Evolutionary conservation across 2,113 vertebrate genomes (phyloP).

Genomic region (Dasyornis broadbenti): DNA sequence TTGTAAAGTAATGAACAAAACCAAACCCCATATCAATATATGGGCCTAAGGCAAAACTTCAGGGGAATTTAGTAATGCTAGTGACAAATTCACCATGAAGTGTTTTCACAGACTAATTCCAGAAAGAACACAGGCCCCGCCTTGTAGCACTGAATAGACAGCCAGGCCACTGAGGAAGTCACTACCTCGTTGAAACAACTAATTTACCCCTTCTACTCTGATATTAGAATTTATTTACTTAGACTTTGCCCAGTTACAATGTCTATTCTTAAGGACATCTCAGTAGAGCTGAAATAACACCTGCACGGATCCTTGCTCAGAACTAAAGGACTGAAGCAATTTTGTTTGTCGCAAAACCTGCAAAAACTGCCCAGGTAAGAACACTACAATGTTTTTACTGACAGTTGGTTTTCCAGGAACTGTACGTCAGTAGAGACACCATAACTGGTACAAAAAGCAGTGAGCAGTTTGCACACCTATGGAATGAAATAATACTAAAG

Average conservation of each 20-base stretch:
- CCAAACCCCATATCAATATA: fast-evolving
- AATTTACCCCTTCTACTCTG: background rate
- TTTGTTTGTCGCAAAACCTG: background rate
- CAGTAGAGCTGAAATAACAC: fast-evolving
- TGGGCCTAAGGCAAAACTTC: background rate
- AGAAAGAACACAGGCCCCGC: background rate
- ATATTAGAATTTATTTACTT: background rate
- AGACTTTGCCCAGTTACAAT: background rate
- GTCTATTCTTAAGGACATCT: background rate
- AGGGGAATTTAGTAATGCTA: background rate
- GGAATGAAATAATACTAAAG: background rate
- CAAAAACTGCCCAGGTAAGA: background rate
- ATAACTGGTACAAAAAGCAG: background rate
- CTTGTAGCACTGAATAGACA: background rate
- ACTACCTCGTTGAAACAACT: background rate
- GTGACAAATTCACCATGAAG: background rate
- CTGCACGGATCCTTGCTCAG: background rate
- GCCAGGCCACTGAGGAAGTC: background rate
- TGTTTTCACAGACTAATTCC: background rate
- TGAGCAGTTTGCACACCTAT: background rate
- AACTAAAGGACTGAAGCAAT: background rate
- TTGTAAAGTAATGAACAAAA: background rate
- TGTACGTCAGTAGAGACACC: background rate
- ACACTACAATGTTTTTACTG: background rate
- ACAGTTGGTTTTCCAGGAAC: background rate